Evolutionary conservation across 2,797 vertebrate genomes (phyloP), one percentile per base, ranked within the genome.

Genomic region (Epinephelus coioides): DNA sequence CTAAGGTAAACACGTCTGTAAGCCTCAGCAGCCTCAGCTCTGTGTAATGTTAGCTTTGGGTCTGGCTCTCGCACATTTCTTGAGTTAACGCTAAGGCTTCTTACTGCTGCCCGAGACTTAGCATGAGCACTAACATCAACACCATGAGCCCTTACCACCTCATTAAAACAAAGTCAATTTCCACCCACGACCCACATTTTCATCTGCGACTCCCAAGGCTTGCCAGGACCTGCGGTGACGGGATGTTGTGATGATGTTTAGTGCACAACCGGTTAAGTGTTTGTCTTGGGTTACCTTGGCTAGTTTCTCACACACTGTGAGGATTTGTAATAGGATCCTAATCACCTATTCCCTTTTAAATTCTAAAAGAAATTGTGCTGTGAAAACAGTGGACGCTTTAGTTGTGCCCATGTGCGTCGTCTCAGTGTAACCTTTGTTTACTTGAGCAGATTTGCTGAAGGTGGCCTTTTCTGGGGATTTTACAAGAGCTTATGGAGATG

Each of bases 41-140:
- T 85, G 81, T 82, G 82, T 81, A 59, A 51, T 85, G 86, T 93
- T 90, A 73, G 89, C 85, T 89, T 86, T 89, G 76, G 83, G 51
- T 73, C 68, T 59, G 76, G 49, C 78, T 87, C 69, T 63, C 3
- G 69, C 82, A 86, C 86, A 73, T 78, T 89, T 74, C 81, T 78
- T 49, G 70, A 84, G 60, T 87, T 90, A 83, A 73, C 27, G 40
- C 76, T 79, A 77, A 83, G 74, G 70, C 85, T 79, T 64, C 77
- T 79, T 77, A 77, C 70, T 82, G 77, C 7, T 67, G 71, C 84
- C 71, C 17, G 0, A 51, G 81, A 86, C 71, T 91, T 85, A 83
- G 62, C 56, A 62, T 11, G 78, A 83, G 55, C 27, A 43, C 81
- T 81, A 88, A 84, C 82, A 84, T 83, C 81, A 86, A 87, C 87